A percentile compares a stretch with the other conserved stretches of the same genome.
These are phyloP conservation scores for Corbicula japonica DNA, from an alignment of 2,888 invertebrate genomes.

Conservation along the genomic window DNA sequence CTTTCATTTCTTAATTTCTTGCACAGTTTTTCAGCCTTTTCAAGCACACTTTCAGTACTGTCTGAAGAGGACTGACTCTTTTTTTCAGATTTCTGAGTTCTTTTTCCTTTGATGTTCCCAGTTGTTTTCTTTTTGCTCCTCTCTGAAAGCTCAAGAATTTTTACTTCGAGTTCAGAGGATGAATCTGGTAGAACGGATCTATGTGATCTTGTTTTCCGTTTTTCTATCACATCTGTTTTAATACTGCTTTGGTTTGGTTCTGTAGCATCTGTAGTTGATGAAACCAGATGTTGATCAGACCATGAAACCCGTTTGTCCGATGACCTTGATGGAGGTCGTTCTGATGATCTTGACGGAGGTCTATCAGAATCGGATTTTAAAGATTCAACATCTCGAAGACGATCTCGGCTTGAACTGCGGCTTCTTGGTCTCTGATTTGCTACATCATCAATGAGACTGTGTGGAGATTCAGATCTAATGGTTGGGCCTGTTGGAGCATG, in stretches of 20 bases:
- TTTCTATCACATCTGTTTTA: not conserved
- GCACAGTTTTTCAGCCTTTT: slow-evolving; percentile 78
- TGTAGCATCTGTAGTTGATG: slow-evolving; percentile 48
- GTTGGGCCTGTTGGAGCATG: not conserved
- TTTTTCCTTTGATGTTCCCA: slow-evolving; percentile 2
- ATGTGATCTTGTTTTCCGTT: slow-evolving; percentile 1
- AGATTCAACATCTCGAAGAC: slow-evolving; percentile 2
- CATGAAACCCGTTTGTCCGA: slow-evolving; percentile 50
- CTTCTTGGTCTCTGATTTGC: slow-evolving; percentile 34
- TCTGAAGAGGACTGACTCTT: slow-evolving; percentile 13
- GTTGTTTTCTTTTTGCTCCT: slow-evolving; percentile 4
- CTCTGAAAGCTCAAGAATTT: not conserved
- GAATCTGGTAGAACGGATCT: slow-evolving; percentile 39
- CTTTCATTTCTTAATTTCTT: slow-evolving; percentile 75
- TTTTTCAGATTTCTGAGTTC: slow-evolving; percentile 1
- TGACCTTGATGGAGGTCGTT: slow-evolving; percentile 24
- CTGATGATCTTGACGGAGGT: not conserved
- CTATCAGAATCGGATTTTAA: slow-evolving; percentile 12
- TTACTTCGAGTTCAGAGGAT: slow-evolving; percentile 37
- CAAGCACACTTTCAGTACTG: slow-evolving; percentile 68
- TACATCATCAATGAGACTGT: slow-evolving; percentile 21
- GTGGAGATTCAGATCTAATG: slow-evolving; percentile 7
- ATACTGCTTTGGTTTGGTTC: not conserved
- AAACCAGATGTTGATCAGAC: slow-evolving; percentile 59
- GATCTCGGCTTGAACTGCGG: slow-evolving; percentile 39